phyloP scores from a whole-genome alignment of 2,113 vertebrate genomes.

The Labeo catla region DNA sequence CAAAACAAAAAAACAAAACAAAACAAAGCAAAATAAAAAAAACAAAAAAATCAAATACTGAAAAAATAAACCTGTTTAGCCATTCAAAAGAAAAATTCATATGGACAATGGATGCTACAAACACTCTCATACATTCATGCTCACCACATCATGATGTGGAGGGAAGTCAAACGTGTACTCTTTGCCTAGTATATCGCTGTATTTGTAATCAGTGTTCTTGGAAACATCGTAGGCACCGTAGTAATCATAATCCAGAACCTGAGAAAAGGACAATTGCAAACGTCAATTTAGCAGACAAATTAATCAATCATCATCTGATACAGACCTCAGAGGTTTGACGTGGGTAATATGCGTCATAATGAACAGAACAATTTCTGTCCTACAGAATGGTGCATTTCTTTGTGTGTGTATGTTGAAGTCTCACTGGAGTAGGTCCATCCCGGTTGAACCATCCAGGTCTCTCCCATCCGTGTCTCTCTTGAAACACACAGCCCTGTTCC shows the following conservation, averaged over 20 bases:
- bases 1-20: neutral
- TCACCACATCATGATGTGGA: slow-evolving; percentile 85
- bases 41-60: neutral
- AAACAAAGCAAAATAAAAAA: neutral
- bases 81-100: too few relatives aligned
- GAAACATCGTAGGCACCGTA: slow-evolving; percentile 82
- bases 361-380: neutral
- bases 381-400: neutral
- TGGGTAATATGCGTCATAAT: neutral
- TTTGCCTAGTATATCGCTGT: slow-evolving; percentile 78
- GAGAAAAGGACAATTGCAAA: slow-evolving; percentile 24
- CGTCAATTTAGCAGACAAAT: slow-evolving; percentile 2
- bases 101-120: too few relatives aligned
- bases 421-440: slow-evolving; percentile 81
- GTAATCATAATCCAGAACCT: slow-evolving; percentile 91
- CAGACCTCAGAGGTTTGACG: neutral
- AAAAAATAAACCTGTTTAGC: too few relatives aligned
- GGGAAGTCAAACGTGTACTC: slow-evolving; percentile 96
- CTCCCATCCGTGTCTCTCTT: slow-evolving; percentile 97
- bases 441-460: slow-evolving; percentile 93
- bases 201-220: slow-evolving; percentile 76
- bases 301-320: slow-evolving; percentile 48
- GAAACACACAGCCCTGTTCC: slow-evolving; percentile 88
- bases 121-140: slow-evolving; percentile 49
- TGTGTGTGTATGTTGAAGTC: slow-evolving; percentile 44